A percentile compares a stretch with the other conserved stretches of the same genome.
phyloP scores from a whole-genome alignment of 2,113 vertebrate genomes.

The Euleptes europaea region DNA sequence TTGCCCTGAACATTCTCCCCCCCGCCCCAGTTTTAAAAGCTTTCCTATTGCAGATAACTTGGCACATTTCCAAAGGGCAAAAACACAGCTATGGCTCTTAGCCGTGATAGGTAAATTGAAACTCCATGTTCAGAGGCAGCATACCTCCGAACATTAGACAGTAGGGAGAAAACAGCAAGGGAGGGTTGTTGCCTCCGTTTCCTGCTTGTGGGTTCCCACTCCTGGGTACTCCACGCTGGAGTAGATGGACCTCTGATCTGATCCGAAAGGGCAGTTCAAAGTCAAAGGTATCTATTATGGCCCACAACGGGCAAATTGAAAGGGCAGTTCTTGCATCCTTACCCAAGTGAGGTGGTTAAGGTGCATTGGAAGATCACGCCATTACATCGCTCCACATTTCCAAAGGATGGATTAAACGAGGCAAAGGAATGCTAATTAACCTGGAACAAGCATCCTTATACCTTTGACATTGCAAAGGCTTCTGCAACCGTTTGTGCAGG shows the following conservation, averaged over 20 bases:
- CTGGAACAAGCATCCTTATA: too few species aligned
- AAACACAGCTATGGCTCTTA: not conserved
- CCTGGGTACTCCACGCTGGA: not conserved
- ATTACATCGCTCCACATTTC: too few species aligned
- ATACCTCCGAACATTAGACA: not conserved
- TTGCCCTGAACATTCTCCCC: conserved; percentile 39
- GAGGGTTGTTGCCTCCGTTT: not conserved
- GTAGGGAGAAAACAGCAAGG: not conserved
- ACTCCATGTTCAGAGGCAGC: not conserved
- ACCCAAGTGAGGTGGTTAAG: not conserved
- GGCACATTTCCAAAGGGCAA: not conserved
- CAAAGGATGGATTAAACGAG: too few species aligned
- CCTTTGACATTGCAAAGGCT: too few species aligned
- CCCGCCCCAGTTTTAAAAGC: conserved; percentile 22
- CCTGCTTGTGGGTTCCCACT: too few species aligned
- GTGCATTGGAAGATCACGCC: not conserved
- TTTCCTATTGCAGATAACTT: conserved; percentile 61
- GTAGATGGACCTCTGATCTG: not conserved
- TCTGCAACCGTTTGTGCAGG: too few species aligned
- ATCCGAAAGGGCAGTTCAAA: too few species aligned
- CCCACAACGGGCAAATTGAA: too few species aligned
- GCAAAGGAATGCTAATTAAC: too few species aligned
- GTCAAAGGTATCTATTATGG: too few species aligned
- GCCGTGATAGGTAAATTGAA: not conserved
- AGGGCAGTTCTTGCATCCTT: not conserved